Percentiles rank a stretch among this genome's conserved stretches.
phyloP scores from a whole-genome alignment of 2,888 invertebrate species.

The Glyphotaelius pellucidus region DNA sequence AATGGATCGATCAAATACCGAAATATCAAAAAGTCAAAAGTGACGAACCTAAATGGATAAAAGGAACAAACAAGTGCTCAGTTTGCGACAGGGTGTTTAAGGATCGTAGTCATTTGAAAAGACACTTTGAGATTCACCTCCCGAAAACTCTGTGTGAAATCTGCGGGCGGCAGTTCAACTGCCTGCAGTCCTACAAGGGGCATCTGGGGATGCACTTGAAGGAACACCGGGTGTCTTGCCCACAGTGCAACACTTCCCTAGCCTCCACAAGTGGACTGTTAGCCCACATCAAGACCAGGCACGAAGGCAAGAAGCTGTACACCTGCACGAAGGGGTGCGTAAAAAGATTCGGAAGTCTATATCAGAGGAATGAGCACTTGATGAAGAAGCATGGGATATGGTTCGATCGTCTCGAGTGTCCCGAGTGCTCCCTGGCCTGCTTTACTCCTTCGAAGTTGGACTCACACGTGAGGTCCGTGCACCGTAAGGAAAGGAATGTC shows the following conservation, averaged over 20 bases:
- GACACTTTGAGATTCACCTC: conserved; percentile 3
- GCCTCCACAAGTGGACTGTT: neutral
- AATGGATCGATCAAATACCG: neutral
- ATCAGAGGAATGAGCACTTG: neutral
- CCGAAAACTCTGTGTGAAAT: conserved; percentile 25
- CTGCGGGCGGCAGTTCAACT: neutral
- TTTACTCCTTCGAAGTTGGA: neutral
- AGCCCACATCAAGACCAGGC: neutral
- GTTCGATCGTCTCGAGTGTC: neutral
- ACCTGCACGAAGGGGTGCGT: neutral
- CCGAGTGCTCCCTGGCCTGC: neutral
- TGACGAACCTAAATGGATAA: neutral
- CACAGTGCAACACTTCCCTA: neutral
- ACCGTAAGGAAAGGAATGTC: neutral
- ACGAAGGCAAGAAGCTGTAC: neutral
- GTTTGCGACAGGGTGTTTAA: neutral
- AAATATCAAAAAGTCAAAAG: neutral
- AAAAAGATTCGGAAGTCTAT: neutral
- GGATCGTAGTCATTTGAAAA: neutral
- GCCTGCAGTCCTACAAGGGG: neutral
- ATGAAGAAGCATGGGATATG: neutral
- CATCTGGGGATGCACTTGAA: neutral
- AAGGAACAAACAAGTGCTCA: neutral
- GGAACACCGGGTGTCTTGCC: neutral
- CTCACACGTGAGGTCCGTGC: neutral